Base-by-base conservation (phyloP, 2,888 invertebrate species). In the Bhutanitis thaidina region DNA sequence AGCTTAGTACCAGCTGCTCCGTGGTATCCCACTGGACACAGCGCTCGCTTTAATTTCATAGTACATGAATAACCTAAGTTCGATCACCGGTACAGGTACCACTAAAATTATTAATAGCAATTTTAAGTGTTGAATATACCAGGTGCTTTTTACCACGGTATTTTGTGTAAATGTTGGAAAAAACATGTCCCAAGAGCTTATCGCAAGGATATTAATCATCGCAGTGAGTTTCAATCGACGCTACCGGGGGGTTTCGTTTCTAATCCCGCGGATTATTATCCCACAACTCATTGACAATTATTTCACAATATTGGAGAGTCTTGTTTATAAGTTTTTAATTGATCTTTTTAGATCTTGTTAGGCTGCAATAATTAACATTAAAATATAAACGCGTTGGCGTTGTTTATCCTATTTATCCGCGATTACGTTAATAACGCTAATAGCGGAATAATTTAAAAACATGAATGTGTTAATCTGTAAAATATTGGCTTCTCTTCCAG, bases 161-260 rank as follows among this genome's bases (percentile, higher is more conserved):
- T 57, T 56, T 55, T 47, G 38, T 27, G 48, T 54, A 43, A 54
- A 50, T 55, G 55, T 56, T 44, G 53, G 65, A 64, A 71, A 73
- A 74, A 69, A 67, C 71, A 66, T 62, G 67, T 61, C 60, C 63
- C 60, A 36, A 54, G 67, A 74, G 78, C 78, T 80, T 80, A 80
- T 70, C 71, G 64, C 57, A 49, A 60, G 62, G 69, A 72, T 70
- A 80, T 81, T 80, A 81, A 83, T 82, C 80, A 82, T 80, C 69
- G 64, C 57, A 49, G 65, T n/a, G 30, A 69, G 67, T 71, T 80
- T 78, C 70, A 77, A 77, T 69, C 57, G 55, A 53, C 57, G 62
- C 61, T 63, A 64, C 49, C 56, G 62, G 62, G 41, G 58, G 59
- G 59, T 56, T 55, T 60, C 67, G 63, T 57, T 65, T 61, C 65